phyloP scores from a whole-genome alignment of 2,888 invertebrate genomes.

The Chrysodeixis includens region DNA sequence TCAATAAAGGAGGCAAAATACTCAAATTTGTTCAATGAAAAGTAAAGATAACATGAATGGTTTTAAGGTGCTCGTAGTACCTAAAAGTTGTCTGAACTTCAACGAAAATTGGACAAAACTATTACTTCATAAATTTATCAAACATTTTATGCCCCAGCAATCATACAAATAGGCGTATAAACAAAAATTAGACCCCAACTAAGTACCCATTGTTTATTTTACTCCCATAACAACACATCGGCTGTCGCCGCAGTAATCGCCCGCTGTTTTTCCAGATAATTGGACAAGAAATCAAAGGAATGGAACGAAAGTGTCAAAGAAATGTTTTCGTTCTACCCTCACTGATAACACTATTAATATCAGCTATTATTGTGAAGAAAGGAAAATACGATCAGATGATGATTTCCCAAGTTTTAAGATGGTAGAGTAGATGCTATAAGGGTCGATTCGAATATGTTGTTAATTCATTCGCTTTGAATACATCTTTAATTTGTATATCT shows the following conservation, averaged over 20 bases:
- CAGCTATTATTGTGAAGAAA: conserved; percentile 26
- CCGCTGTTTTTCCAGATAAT: conserved; percentile 86
- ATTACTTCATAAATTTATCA: too few relatives aligned
- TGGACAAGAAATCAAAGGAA: conserved; percentile 83
- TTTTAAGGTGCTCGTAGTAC: too few relatives aligned
- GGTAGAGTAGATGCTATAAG: neutral
- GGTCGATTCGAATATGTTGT: neutral
- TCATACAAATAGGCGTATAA: neutral
- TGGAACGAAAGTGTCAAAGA: conserved; percentile 52
- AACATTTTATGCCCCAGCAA: too few relatives aligned
- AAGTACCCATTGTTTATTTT: conserved; percentile 5
- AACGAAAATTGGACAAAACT: too few relatives aligned
- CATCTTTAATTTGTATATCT: too few relatives aligned
- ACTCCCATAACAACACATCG: conserved; percentile 76
- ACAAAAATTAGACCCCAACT: neutral
- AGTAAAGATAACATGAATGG: too few relatives aligned
- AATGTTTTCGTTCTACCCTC: conserved; percentile 53
- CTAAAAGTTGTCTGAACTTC: too few relatives aligned
- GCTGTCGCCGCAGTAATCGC: conserved; percentile 71
- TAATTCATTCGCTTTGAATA: too few relatives aligned
- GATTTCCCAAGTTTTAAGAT: conserved; percentile 15
- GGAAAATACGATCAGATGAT: conserved; percentile 34
- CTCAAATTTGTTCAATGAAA: too few relatives aligned
- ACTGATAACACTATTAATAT: conserved; percentile 49
- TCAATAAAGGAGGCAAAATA: too few relatives aligned